These are phyloP conservation scores for Channallabes apus DNA, from an alignment of 2,797 vertebrate genomes.

Conservation along the genomic window DNA sequence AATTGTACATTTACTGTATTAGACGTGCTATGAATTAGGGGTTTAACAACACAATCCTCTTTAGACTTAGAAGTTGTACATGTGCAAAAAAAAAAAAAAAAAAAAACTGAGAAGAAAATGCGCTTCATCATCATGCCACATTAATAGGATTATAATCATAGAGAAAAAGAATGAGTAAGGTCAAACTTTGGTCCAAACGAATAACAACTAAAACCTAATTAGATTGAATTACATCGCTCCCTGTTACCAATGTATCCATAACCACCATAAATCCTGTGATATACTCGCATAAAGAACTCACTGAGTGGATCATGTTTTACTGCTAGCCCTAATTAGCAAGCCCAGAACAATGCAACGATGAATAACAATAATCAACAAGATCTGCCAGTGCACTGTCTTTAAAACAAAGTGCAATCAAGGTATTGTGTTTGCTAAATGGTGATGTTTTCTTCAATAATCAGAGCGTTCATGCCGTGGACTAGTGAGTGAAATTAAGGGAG, in stretches of 20 bases:
- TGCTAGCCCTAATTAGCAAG: slow-evolving; percentile 7
- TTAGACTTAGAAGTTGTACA: neutral
- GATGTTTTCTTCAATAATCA: neutral
- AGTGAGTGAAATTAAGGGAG: neutral
- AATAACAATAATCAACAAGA: slow-evolving; percentile 24
- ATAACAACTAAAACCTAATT: neutral
- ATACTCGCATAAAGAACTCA: neutral
- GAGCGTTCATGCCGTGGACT: neutral
- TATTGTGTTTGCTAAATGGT: slow-evolving; percentile 16
- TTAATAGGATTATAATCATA: neutral
- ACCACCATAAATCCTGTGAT: slow-evolving; percentile 1
- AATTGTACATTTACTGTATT: neutral
- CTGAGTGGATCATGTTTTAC: slow-evolving; percentile 6
- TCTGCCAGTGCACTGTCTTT: slow-evolving; percentile 32
- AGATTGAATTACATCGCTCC: slow-evolving; percentile 14
- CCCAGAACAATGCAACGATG: neutral
- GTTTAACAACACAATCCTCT: neutral
- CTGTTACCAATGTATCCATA: neutral
- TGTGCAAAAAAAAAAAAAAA: no score
- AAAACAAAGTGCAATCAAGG: slow-evolving; percentile 38
- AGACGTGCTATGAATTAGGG: neutral
- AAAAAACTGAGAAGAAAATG: no score
- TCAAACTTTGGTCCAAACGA: neutral
- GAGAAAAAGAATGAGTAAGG: neutral
- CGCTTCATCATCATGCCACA: no score